Evolutionary conservation across 1,140 invertebrate genomes (phyloP), one percentile per base, ranked within the genome.

Genomic region (Achroia grisella): DNA sequence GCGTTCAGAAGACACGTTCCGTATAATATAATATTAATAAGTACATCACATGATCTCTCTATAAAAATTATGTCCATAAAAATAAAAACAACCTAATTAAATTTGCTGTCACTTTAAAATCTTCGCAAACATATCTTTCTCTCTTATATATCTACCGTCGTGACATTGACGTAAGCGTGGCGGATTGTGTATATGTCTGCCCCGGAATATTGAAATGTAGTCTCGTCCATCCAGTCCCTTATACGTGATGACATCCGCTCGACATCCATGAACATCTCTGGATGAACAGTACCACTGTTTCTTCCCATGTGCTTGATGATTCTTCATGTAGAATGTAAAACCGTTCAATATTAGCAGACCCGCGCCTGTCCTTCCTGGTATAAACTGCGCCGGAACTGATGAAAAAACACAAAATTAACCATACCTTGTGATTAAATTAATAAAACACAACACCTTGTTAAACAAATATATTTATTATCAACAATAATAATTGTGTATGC

Each of bases 261-360:
- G 47, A 44, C 80, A 84, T 1, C 80, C 80, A 8, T 79, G 66
- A 9, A 84, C 77, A 10, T 84, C 80, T 52, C 80, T 73, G 5
- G 77, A 76, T 9, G 80, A 81, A 39, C 80, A 84, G 52, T 84
- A 84, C 80, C 80, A 81, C 43, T 84, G 80, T 42, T 84, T 84
- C 48, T 81, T 81, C 5, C 80, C 80, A 35, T 81, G 77, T 0
- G 80, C 80, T 50, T 81, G 80, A 49, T 81, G 77, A 44, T 84
- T 84, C 55, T 84, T 84, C 77, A 84, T 80, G 36, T 84, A 84
- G 44, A 84, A 84, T 4, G 80, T 84, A 42, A 84, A 84, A 0
- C 80, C 80, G n/a, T 84, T 80, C 2, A 84, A 56, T 11, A 84
- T 73, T 0, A 84, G 62, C 6, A 84, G 53, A 5, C 80, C 75